Percentiles rank a stretch among this genome's conserved stretches.
Conservation (phyloP, 2,888 invertebrate genomes). For the Meganola albula region DNA sequence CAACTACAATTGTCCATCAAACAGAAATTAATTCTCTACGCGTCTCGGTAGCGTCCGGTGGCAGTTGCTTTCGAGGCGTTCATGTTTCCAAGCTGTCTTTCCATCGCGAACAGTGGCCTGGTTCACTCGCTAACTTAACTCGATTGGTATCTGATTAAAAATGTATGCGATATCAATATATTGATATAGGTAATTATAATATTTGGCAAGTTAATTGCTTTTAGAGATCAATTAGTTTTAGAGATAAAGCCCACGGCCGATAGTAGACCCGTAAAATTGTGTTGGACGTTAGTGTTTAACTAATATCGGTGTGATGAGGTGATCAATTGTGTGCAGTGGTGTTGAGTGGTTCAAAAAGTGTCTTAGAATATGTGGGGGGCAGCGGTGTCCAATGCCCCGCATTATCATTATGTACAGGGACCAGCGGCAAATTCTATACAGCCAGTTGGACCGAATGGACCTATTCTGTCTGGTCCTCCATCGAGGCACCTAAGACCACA, state of each 20-base stretch:
- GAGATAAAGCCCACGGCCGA: conserved; percentile 55
- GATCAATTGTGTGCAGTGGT: conserved; percentile 51
- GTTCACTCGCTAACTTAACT: conserved; percentile 59
- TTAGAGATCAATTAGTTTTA: conserved; percentile 42
- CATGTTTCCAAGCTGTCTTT: conserved; percentile 66
- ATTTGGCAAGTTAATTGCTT: conserved; percentile 60
- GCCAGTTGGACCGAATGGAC: conserved; percentile 57
- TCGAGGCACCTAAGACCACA: conserved; percentile 61
- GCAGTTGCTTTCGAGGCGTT: conserved; percentile 67
- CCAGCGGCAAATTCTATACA: conserved; percentile 45
- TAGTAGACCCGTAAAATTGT: conserved; percentile 48
- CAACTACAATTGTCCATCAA: conserved; percentile 66
- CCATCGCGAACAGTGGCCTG: conserved; percentile 62
- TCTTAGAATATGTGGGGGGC: conserved; percentile 67
- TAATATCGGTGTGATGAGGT: conserved; percentile 55
- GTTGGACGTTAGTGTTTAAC: conserved; percentile 52
- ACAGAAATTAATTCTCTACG: conserved; percentile 68
- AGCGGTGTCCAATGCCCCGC: conserved; percentile 66
- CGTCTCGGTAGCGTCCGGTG: conserved; percentile 71
- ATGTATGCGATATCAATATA: conserved; percentile 52
- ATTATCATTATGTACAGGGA: conserved; percentile 66
- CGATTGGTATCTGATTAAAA: conserved; percentile 46
- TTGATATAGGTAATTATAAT: conserved; percentile 47
- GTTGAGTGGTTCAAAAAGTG: conserved; percentile 42
- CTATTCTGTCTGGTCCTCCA: conserved; percentile 56